Evolutionary conservation across 2,113 vertebrate species (phyloP).

Genomic region (Cyrtonyx montezumae): DNA sequence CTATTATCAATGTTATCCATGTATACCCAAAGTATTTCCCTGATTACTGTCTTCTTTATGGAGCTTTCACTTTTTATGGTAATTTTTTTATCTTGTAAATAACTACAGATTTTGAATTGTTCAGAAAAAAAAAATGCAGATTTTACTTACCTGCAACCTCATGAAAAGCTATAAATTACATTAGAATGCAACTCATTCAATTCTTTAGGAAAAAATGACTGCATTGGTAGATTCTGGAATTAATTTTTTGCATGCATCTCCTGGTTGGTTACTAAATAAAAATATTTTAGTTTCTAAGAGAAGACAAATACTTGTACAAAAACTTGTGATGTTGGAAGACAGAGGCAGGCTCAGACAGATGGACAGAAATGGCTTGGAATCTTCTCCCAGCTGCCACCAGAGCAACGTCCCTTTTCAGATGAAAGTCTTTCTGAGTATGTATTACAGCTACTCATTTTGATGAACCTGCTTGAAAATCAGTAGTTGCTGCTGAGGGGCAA

Average conservation of each 20-base stretch:
- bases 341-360: background rate
- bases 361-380: background rate
- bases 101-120: background rate
- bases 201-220: background rate
- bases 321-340: background rate
- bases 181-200: background rate
- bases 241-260: background rate
- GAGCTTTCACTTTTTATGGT: background rate
- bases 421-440: background rate
- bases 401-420: background rate
- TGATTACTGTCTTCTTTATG: background rate
- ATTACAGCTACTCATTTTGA: background rate
- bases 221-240: background rate
- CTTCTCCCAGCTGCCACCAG: background rate
- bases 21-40: background rate
- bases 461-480: background rate
- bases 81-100: background rate
- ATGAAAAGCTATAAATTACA: background rate
- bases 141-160: background rate
- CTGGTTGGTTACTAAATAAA: background rate
- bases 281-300: background rate
- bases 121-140: background rate
- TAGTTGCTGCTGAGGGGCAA: background rate
- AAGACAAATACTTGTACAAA: background rate
- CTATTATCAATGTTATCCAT: background rate